A percentile compares a stretch with the other conserved stretches of the same genome.
Conservation (phyloP, 1,140 invertebrate genomes). For the Yoshiicerus persimilis region DNA sequence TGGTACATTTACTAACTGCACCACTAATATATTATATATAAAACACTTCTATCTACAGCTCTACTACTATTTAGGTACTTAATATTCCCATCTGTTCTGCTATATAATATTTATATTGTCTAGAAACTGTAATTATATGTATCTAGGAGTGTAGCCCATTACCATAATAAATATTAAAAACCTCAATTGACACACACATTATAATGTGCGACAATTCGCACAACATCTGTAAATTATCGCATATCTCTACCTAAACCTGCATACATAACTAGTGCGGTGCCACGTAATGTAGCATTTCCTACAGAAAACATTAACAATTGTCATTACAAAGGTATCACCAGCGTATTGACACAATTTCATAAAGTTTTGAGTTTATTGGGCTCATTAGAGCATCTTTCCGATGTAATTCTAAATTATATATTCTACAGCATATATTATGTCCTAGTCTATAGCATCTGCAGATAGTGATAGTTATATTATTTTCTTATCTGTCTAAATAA, state of each 20-base stretch:
- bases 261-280: background rate
- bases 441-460: background rate
- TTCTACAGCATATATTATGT: too few relatives aligned
- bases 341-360: conserved; percentile 19
- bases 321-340: conserved; percentile 6
- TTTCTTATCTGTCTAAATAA: background rate
- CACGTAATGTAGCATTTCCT: background rate
- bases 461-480: background rate
- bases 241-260: background rate
- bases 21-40: background rate
- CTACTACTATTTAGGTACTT: background rate
- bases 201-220: background rate
- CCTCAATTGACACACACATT: background rate
- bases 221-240: background rate
- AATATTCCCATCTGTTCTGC: background rate
- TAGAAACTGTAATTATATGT: background rate
- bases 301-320: background rate
- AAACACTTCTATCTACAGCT: background rate
- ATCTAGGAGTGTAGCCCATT: background rate
- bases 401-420: background rate
- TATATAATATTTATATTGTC: background rate
- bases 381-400: background rate
- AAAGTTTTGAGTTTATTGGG: background rate
- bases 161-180: conserved; percentile 21
- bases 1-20: background rate